Conservation (phyloP, 2,888 invertebrate species). For the Pocota personata region DNA sequence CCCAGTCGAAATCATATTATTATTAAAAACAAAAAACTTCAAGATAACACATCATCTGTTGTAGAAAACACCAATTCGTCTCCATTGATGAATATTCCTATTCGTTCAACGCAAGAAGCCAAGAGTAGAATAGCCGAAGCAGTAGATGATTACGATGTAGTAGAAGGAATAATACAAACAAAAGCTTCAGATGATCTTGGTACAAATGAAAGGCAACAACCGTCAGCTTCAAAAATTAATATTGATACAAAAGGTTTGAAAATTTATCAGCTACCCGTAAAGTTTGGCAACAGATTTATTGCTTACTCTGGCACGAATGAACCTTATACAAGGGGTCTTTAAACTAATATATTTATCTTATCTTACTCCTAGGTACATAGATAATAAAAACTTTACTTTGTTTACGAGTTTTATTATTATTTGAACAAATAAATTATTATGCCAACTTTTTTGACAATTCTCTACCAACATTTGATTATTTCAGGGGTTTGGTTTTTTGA, state of each 20-base stretch:
- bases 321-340: background rate
- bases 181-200: background rate
- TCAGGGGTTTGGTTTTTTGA: too few species aligned
- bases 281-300: background rate
- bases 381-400: background rate
- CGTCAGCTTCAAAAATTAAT: background rate
- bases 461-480: too few species aligned
- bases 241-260: background rate
- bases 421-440: too few species aligned
- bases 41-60: background rate
- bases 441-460: too few species aligned
- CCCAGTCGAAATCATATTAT: conserved; percentile 80
- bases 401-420: background rate
- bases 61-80: background rate
- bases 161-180: background rate
- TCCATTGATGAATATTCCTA: background rate
- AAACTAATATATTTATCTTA: background rate
- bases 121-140: conserved; percentile 29
- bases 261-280: background rate
- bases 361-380: background rate
- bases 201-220: background rate
- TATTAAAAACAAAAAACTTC: conserved; percentile 75
- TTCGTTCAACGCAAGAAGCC: conserved; percentile 4
- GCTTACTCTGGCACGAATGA: background rate
- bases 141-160: conserved; percentile 7